Base-by-base conservation (phyloP, 2,888 invertebrate species). In the Periphyllus acericola region DNA sequence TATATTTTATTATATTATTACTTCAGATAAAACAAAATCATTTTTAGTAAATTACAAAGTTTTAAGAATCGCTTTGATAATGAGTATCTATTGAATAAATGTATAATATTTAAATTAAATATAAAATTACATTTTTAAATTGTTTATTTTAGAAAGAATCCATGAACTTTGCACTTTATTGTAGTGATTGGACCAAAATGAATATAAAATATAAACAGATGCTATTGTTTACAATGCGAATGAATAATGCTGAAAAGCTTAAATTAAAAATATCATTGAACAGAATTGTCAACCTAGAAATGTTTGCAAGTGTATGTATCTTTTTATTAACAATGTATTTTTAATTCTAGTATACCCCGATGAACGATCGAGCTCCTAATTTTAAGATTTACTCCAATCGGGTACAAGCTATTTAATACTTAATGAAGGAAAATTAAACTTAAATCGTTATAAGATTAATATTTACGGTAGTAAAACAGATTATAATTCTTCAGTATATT, bases 121-220 rank as follows among this genome's bases (percentile, higher is more conserved):
- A n/a, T n/a, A n/a, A n/a, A n/a, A n/a, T n/a, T 46, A 46, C 0
- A 46, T 11, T 11, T 46, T 46, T 46, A 46, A 46, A 46, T 46
- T 21, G 9, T 68, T 68, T 71, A 46, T 81, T 81, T 34, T 40
- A 81, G 68, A 81, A 68, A 32, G 68, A 68, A 40, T 32, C 11
- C 21, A 81, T 81, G 9, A 40, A 29, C 3, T 55, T 83, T 2
- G 72, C 72, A 46, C 52, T 83, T 17, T 83, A 74, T 34, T 34
- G 32, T 55, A 46, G 52, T n/a, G 68, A 83, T n/a, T 83, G 83
- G 83, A 83, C 72, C 17, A 52, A 74, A n/a, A 83, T 55, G 55
- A 83, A 14, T 71, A 55, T 55, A 3, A 14, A 83, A 11, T 83
- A 68, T 32, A 74, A 83, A 46, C 72, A 83, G n/a, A 40, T 74